Percentiles rank a stretch among this genome's conserved stretches.
Evolutionary conservation across 2,113 vertebrate species (phyloP).

Genomic region (Phalacrocorax pelagicus): DNA sequence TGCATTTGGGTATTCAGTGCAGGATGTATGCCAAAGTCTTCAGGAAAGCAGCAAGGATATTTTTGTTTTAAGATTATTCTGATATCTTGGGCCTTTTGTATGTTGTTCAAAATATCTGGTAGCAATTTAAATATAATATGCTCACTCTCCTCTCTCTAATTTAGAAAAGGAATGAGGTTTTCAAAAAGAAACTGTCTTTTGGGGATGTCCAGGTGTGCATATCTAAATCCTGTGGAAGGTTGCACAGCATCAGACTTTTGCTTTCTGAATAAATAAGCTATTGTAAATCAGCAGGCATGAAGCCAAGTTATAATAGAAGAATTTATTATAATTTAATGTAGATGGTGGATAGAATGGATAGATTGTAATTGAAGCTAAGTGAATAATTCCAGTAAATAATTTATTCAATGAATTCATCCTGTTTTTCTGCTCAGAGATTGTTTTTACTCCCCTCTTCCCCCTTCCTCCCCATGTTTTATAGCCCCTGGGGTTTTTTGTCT

Average conservation of each 20-base stretch:
- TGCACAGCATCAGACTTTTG: background rate
- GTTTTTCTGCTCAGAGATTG: constrained; percentile 1
- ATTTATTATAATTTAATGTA: constrained; percentile 56
- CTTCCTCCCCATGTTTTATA: background rate
- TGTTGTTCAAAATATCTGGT: background rate
- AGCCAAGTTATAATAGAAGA: constrained; percentile 57
- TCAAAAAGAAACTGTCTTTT: background rate
- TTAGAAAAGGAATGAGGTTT: background rate
- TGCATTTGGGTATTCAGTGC: background rate
- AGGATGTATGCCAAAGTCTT: background rate
- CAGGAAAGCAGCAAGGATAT: background rate
- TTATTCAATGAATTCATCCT: constrained; percentile 57
- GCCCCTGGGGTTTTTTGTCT: background rate
- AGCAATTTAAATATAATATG: background rate
- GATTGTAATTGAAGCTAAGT: constrained; percentile 60
- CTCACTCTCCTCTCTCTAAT: background rate
- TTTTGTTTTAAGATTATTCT: constrained; percentile 13
- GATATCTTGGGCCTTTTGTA: background rate
- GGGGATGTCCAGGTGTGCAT: background rate
- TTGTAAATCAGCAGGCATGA: constrained; percentile 33
- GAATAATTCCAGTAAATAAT: constrained; percentile 68
- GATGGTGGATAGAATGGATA: constrained; percentile 50
- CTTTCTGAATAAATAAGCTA: constrained; percentile 36
- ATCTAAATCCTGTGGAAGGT: background rate
- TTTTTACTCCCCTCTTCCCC: background rate